Base-by-base conservation (phyloP, 2,888 invertebrate species). In the Ctenicera cuprea region DNA sequence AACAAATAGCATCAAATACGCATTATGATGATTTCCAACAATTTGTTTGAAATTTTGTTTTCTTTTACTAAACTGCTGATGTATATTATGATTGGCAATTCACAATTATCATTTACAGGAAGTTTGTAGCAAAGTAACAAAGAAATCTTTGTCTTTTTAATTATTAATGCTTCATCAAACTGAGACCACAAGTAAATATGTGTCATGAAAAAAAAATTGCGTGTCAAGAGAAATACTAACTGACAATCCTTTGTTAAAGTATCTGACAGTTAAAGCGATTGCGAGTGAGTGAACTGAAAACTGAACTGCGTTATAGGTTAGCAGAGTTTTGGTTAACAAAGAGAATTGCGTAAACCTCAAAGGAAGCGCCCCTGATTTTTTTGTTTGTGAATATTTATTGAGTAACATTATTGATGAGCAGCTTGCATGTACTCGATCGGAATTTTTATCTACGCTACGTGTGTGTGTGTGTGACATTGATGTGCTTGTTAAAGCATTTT, bases 341-440 rank as follows among this genome's bases (percentile, higher is more conserved):
- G n/a, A 5, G 30, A 22, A 33, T 54, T 1, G 54, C 30, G 54
- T 33, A 30, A n/a, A 30, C 54, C 54, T 54, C 54, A 54, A 54
- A 54, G 54, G 54, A 54, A 54, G 54, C 54, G 54, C 30, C 30
- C 20, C 20, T 59, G 59, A 59, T 38, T 69, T 69, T n/a, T 61
- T 70, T 54, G 63, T 63, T 63, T 70, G 62, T 69, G 62, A 69
- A 69, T 70, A 70, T 70, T 70, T 70, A 70, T 70, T 61, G 52
- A 70, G 41, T 11, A 71, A 45, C 38, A 20, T 71, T 71, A 71
- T 71, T 71, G 71, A 71, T 71, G 71, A 59, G 37, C 38, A 45
- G 38, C 41, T 65, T 64, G 71, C 71, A 71, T 71, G 71, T 45
- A 43, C 18, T 62, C 22, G n/a, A 62, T 37, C 62, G 45, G 37